Conservation (phyloP, 1,140 invertebrate species). For the Amyelois transitella region DNA sequence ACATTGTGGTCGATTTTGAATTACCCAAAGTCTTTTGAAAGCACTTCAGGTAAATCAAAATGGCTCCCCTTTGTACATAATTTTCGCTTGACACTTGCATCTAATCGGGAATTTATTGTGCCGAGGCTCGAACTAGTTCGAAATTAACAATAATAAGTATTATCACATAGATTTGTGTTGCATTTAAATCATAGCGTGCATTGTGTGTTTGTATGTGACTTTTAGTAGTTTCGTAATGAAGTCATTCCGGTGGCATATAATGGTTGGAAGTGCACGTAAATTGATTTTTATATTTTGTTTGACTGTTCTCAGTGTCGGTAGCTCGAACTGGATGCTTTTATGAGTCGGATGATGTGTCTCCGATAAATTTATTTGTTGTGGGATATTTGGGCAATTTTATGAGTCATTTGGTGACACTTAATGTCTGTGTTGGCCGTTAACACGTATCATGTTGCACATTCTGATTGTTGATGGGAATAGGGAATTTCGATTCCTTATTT, state of each 20-base stretch:
- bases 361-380: slow-evolving; percentile 63
- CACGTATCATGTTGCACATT: slow-evolving; percentile 33
- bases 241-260: slow-evolving; percentile 57
- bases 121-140: slow-evolving; percentile 49
- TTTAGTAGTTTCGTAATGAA: slow-evolving; percentile 64
- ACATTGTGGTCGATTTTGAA: slow-evolving; percentile 66
- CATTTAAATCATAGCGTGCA: slow-evolving; percentile 45
- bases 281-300: slow-evolving; percentile 75
- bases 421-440: slow-evolving; percentile 38
- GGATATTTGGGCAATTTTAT: slow-evolving; percentile 69
- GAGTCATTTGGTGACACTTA: slow-evolving; percentile 62
- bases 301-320: slow-evolving; percentile 58
- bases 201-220: slow-evolving; percentile 30
- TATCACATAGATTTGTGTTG: slow-evolving; percentile 50
- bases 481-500: background rate
- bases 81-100: slow-evolving; percentile 52
- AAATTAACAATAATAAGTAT: slow-evolving; percentile 69
- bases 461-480: slow-evolving; percentile 12
- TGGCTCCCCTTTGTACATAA: slow-evolving; percentile 52
- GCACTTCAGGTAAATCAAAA: slow-evolving; percentile 64
- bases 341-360: slow-evolving; percentile 42
- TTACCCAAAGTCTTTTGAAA: slow-evolving; percentile 38
- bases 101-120: slow-evolving; percentile 74
- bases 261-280: slow-evolving; percentile 52
- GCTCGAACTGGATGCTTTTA: slow-evolving; percentile 44